Base-by-base conservation (phyloP, 1,140 invertebrate genomes). In the Trachelipus rathkii region DNA sequence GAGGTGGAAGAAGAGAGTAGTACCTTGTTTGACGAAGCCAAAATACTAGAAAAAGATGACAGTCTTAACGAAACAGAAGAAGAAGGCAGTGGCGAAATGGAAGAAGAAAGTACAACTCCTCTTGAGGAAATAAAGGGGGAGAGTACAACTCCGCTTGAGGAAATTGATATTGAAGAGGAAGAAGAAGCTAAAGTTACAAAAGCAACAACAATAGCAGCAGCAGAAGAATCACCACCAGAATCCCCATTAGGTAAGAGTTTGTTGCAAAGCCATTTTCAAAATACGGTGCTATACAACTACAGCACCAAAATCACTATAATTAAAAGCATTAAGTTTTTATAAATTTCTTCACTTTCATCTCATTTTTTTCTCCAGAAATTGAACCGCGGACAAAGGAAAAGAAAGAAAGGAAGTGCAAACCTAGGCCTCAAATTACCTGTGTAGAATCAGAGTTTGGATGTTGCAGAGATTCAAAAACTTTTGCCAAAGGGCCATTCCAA, bases 391-490 rank as follows among this genome's bases (percentile, higher is more conserved):
- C 8, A 4, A 19, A 13, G 19, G 50, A 60, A 60, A 60, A 60
- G 50, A 60, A 60, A 60, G 19, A 60, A 60, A 74, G 72, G 67
- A 78, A 78, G 45, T 79, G 80, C 67, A 79, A 78, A 72, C 70
- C 74, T 4, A 75, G 77, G 21, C 73, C 79, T 8, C 73, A 79
- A 46, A 78, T 80, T 33, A 75, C 73, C 69, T 97, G 95, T 82
- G 87, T 88, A 19, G 89, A 87, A 24, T 88, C 90, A 13, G 84
- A 89, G 79, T 96, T 92, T 83, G 95, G 95, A 15, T 98, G 96
- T 83, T 98, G 96, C 85, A 91, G 90, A 19, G 95, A 98, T 84
- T 91, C 90, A 19, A 89, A 90, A 77, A 95, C 93, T 7, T 82
- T 89, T 13, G 91, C 95, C 0, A 88, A 90, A 82, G 95, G 94